phyloP scores from a whole-genome alignment of 2,888 invertebrate species.

The Muschampia plurimacula region DNA sequence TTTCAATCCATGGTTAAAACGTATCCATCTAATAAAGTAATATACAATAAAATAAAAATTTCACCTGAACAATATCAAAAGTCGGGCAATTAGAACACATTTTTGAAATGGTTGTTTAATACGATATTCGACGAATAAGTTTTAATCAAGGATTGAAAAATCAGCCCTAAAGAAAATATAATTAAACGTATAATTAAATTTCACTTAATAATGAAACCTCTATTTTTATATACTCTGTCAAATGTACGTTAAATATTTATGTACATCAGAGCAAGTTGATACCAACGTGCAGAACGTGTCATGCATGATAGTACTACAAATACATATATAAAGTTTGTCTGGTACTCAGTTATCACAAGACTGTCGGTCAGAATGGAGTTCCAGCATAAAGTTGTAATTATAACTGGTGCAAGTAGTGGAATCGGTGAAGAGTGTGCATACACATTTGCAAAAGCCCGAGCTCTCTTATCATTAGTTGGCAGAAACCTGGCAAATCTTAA shows the following conservation, averaged over 20 bases:
- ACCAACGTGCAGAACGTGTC: background rate
- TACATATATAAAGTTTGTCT: background rate
- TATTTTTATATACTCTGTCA: background rate
- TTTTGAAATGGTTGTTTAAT: too few relatives aligned
- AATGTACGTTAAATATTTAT: background rate
- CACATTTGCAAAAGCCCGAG: conserved; percentile 63
- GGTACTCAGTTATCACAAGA: background rate
- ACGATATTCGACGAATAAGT: too few relatives aligned
- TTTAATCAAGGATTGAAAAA: too few relatives aligned
- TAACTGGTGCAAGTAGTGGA: conserved; percentile 75
- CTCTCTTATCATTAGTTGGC: conserved; percentile 63
- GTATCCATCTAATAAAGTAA: too few relatives aligned
- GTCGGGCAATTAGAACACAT: too few relatives aligned
- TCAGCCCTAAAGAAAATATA: too few relatives aligned
- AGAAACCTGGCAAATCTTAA: conserved; percentile 64
- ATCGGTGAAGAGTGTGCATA: conserved; percentile 70
- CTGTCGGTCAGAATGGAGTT: conserved; percentile 66
- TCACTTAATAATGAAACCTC: background rate
- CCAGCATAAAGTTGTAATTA: conserved; percentile 67
- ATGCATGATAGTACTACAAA: background rate
- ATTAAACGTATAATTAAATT: too few relatives aligned
- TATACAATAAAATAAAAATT: too few relatives aligned
- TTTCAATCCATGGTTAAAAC: too few relatives aligned
- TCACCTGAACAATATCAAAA: too few relatives aligned
- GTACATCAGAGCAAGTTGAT: background rate